phyloP scores from a whole-genome alignment of 2,888 invertebrate genomes.

The Drosophila formosana region DNA sequence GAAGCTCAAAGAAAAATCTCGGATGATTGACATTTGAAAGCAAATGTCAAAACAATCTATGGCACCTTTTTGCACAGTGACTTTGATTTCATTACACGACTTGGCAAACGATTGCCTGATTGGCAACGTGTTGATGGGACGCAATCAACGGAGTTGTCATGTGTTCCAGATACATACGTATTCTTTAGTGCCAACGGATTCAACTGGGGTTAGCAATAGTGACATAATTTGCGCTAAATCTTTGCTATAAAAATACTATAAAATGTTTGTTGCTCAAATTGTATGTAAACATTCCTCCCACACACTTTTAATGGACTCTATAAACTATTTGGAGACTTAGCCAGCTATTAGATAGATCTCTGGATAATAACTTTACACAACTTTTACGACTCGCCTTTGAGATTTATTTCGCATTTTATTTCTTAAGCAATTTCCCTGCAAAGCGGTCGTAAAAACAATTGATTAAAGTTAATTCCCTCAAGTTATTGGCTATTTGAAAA shows the following conservation, averaged over 20 bases:
- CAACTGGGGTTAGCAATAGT: conserved; percentile 14
- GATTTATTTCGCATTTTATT: conserved; percentile 10
- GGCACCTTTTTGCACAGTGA: conserved; percentile 54
- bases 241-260: conserved; percentile 43
- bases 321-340: conserved; percentile 37
- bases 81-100: conserved; percentile 59
- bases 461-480: background rate
- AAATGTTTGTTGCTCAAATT: conserved; percentile 35
- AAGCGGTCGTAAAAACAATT: conserved; percentile 6
- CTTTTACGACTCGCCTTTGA: background rate
- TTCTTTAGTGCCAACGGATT: conserved; percentile 4
- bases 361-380: conserved; percentile 8
- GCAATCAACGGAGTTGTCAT: conserved; percentile 69
- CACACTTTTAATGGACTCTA: conserved; percentile 18
- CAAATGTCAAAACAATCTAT: conserved; percentile 76
- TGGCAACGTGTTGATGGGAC: conserved; percentile 72
- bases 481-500: background rate
- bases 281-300: conserved; percentile 35
- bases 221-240: conserved; percentile 37
- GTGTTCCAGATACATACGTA: conserved; percentile 13
- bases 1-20: conserved; percentile 50
- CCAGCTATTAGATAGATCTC: conserved; percentile 4
- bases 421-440: background rate
- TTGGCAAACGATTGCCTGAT: conserved; percentile 47
- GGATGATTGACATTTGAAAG: conserved; percentile 75